Evolutionary conservation across 2,888 invertebrate genomes (phyloP).

Genomic region (Elmis aenea): DNA sequence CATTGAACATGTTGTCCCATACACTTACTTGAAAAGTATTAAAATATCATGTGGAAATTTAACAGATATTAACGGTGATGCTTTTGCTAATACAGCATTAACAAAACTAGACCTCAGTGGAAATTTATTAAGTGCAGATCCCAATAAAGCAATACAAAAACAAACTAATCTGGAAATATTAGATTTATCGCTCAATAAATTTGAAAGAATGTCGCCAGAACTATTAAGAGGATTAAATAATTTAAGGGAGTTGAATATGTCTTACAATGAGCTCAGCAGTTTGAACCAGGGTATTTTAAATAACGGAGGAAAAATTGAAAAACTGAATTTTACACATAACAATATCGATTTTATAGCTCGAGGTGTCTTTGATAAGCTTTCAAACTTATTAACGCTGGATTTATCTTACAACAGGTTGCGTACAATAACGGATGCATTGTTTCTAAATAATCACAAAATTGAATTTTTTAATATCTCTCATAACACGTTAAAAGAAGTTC

Average conservation of each 20-base stretch:
- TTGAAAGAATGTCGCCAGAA: constrained; percentile 20
- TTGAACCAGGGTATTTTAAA: constrained; percentile 4
- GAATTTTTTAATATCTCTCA: constrained; percentile 20
- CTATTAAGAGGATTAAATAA: constrained; percentile 20
- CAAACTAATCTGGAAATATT: constrained; percentile 17
- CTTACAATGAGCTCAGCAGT: constrained; percentile 16
- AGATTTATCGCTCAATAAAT: constrained; percentile 21
- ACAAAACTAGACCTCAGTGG: constrained; percentile 17
- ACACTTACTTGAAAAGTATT: constrained; percentile 18
- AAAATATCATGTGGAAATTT: constrained; percentile 18
- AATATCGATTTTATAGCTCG: constrained; percentile 15
- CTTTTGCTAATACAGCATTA: constrained; percentile 21
- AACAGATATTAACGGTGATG: constrained; percentile 14
- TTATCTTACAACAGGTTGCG: constrained; percentile 22
- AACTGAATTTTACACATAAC: constrained; percentile 24
- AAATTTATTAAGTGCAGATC: constrained; percentile 21
- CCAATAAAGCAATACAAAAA: constrained; percentile 19
- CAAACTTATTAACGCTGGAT: constrained; percentile 20
- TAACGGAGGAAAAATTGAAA: constrained; percentile 11
- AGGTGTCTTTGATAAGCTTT: constrained; percentile 24
- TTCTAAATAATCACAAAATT: constrained; percentile 9
- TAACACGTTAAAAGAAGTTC: constrained; percentile 15
- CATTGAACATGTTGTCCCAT: constrained; percentile 15
- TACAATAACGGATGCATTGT: constrained; percentile 19
- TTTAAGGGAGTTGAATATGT: constrained; percentile 21